Conservation (phyloP, 2,113 vertebrate species). For the Mugil cephalus region DNA sequence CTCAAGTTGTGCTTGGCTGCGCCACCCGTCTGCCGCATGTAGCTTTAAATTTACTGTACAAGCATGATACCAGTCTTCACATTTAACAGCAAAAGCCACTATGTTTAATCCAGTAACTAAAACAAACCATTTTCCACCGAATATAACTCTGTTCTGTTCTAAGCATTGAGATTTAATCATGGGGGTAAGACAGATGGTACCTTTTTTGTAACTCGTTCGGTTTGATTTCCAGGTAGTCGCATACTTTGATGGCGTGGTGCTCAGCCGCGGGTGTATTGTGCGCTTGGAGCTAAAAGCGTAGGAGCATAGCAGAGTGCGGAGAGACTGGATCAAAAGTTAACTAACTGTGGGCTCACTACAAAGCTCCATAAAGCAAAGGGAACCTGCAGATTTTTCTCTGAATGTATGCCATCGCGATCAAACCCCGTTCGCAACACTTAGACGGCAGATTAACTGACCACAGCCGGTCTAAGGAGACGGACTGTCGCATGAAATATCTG, state of each 20-base stretch:
- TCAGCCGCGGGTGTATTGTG: neutral
- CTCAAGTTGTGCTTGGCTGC: neutral
- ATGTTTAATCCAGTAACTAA: no score
- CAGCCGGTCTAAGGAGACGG: slow-evolving; percentile 2
- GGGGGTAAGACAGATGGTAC: no score
- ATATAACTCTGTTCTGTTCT: no score
- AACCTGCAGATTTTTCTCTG: slow-evolving; percentile 2
- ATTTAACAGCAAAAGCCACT: neutral
- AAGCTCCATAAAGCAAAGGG: slow-evolving; percentile 1
- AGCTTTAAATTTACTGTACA: neutral
- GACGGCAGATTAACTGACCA: neutral
- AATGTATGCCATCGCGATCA: neutral
- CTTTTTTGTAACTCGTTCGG: no score
- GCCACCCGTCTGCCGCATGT: neutral
- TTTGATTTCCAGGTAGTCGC: no score
- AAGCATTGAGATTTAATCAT: no score
- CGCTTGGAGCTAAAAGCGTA: slow-evolving; percentile 1
- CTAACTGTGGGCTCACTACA: neutral
- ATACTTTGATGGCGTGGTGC: neutral
- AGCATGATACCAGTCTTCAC: neutral
- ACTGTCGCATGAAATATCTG: slow-evolving; percentile 16
- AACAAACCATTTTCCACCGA: no score
- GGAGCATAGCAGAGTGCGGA: neutral
- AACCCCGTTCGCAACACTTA: neutral
- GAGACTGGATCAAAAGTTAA: neutral